Percentiles rank a stretch among this genome's conserved stretches.
Evolutionary conservation across 2,797 vertebrate species (phyloP).

Genomic region (Cryptoblepharus egeriae): DNA sequence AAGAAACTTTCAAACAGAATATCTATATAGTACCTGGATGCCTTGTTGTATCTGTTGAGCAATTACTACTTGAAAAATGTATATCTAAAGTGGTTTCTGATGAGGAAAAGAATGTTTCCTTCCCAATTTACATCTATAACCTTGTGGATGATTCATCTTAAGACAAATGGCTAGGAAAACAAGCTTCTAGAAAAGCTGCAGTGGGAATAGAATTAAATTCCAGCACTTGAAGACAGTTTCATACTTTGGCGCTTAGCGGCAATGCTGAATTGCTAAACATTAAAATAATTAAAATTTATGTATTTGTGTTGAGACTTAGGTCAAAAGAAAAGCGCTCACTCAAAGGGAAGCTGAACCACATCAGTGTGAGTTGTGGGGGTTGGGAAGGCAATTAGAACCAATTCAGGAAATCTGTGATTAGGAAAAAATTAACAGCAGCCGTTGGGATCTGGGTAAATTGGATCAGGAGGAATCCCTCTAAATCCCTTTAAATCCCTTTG

Average conservation of each 20-base stretch:
- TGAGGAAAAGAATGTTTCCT: constrained; percentile 34
- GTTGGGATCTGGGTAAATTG: too few relatives aligned
- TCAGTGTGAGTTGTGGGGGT: not conserved
- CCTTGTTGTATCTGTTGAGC: constrained; percentile 21
- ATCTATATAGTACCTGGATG: not conserved
- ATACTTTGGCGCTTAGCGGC: constrained; percentile 21
- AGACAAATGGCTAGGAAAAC: not conserved
- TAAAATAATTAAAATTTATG: not conserved
- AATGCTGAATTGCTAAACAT: not conserved
- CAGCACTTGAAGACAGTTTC: not conserved
- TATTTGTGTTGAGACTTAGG: not conserved
- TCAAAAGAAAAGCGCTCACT: not conserved
- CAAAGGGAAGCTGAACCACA: not conserved
- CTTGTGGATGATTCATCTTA: constrained; percentile 37
- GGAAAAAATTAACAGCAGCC: too few relatives aligned
- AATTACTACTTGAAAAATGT: constrained; percentile 24
- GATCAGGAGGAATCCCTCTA: too few relatives aligned
- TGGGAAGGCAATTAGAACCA: too few relatives aligned
- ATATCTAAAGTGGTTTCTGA: not conserved
- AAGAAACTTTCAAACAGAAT: not conserved
- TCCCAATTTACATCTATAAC: constrained; percentile 19
- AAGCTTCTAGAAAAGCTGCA: constrained; percentile 27
- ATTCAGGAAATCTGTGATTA: too few relatives aligned
- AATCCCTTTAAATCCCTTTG: too few relatives aligned
- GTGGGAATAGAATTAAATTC: constrained; percentile 33